Evolutionary conservation across 1,140 invertebrate genomes (phyloP).

Genomic region (Drosophila bocqueti): DNA sequence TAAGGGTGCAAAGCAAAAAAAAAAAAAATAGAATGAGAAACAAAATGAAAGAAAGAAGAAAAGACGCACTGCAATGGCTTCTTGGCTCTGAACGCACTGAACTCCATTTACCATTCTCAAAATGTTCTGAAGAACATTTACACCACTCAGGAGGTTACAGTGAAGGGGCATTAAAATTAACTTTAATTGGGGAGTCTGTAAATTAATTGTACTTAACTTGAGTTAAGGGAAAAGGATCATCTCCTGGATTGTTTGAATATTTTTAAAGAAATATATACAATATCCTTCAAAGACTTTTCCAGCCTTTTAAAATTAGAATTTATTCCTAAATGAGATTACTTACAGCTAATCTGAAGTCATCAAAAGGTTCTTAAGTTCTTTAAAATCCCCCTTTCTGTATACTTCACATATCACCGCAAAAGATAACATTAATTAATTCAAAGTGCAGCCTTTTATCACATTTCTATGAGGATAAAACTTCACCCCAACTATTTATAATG

Average conservation of each 20-base stretch:
- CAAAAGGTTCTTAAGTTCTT: background rate
- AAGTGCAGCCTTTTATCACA: background rate
- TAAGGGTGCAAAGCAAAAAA: constrained; percentile 9
- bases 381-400: background rate
- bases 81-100: constrained; percentile 25
- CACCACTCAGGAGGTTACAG: constrained; percentile 16
- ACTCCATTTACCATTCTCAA: constrained; percentile 17
- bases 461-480: background rate
- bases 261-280: background rate
- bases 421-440: constrained; percentile 3
- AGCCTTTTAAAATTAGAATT: background rate
- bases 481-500: constrained; percentile 1
- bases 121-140: constrained; percentile 6
- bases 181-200: background rate
- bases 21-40: background rate
- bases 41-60: constrained; percentile 37
- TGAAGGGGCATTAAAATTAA: constrained; percentile 14
- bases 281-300: no score
- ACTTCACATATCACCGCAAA: background rate
- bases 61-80: constrained; percentile 65
- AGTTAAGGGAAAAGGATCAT: background rate
- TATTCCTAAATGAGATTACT: background rate
- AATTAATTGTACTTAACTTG: background rate
- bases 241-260: no score
- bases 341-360: background rate